Evolutionary conservation across 2,888 invertebrate genomes (phyloP), one percentile per base, ranked within the genome.

Genomic region (Flabesymbios commensalis): DNA sequence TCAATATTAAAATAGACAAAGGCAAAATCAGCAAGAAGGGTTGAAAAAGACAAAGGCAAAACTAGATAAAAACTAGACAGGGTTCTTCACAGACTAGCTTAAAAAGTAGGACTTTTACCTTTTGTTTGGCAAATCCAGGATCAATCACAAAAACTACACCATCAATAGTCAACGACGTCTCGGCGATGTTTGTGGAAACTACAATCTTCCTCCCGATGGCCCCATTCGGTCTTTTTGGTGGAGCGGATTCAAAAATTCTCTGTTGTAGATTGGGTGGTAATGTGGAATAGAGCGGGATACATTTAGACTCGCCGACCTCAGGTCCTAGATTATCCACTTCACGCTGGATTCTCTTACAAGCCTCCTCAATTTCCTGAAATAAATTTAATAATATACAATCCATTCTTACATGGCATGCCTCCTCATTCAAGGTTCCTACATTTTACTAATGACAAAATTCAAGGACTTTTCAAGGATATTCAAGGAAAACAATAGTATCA

Each of bases 71-170:
- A n/a, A n/a, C n/a, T n/a, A n/a, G n/a, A n/a, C n/a, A n/a, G n/a
- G n/a, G n/a, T n/a, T n/a, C n/a, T n/a, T n/a, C n/a, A n/a, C n/a
- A n/a, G n/a, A n/a, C n/a, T n/a, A n/a, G n/a, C n/a, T n/a, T n/a
- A n/a, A n/a, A n/a, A n/a, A n/a, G n/a, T n/a, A n/a, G n/a, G n/a
- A n/a, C n/a, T 36, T 57, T 49, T 71, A 90, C 93, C 86, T 99
- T 99, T 82, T 99, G 99, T 79, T 99, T 99, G 0, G 98, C 95
- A 84, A 99, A 99, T 10, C 99, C 99, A 0, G 99, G 98, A 84
- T 99, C 99, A 77, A 99, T 98, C 10, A 99, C 99, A 81, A 97
- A 99, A 14, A 99, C 99, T 1, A 99, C 97, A 51, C 99, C 99
- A 76, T 99, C 99, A 75, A 99, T 99, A 3, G 99, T 99, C 28